Evolutionary conservation across 2,797 vertebrate genomes (phyloP).

Genomic region (Crocodylus rhombifer): DNA sequence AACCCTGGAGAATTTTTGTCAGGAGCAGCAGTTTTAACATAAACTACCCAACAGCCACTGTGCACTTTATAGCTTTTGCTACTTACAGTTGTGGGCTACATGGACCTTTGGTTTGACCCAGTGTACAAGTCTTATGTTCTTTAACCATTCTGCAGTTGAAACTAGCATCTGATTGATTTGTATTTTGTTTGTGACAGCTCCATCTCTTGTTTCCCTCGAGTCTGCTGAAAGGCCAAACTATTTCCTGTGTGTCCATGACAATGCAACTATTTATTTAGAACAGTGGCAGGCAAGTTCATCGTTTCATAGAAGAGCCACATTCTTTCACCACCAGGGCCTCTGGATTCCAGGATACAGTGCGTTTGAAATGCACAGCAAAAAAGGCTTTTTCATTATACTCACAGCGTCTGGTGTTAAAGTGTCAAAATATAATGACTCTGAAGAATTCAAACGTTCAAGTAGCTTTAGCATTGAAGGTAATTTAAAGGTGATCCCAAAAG

Average conservation of each 20-base stretch:
- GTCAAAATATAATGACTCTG: constrained; percentile 89
- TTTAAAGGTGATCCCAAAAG: constrained; percentile 21
- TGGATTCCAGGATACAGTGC: constrained; percentile 91
- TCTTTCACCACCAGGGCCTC: constrained; percentile 94
- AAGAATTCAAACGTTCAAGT: constrained; percentile 91
- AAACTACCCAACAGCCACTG: neutral
- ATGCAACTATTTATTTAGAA: constrained; percentile 85
- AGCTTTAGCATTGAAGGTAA: constrained; percentile 95
- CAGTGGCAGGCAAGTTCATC: constrained; percentile 87
- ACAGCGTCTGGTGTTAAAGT: constrained; percentile 83
- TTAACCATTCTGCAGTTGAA: neutral
- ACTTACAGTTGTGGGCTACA: neutral
- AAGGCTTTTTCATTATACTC: constrained; percentile 91
- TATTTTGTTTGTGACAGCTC: constrained; percentile 79
- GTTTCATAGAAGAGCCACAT: constrained; percentile 89
- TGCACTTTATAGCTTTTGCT: neutral
- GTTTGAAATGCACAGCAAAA: constrained; percentile 91
- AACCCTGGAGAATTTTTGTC: neutral
- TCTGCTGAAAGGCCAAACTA: constrained; percentile 97
- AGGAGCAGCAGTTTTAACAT: neutral
- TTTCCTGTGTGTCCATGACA: constrained; percentile 87
- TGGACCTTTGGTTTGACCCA: neutral
- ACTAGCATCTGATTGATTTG: neutral
- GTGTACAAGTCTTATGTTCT: too few relatives aligned
- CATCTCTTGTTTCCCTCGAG: constrained; percentile 91